Evolutionary conservation across 2,888 invertebrate genomes (phyloP).

Genomic region (Aproaerema taeniolella): DNA sequence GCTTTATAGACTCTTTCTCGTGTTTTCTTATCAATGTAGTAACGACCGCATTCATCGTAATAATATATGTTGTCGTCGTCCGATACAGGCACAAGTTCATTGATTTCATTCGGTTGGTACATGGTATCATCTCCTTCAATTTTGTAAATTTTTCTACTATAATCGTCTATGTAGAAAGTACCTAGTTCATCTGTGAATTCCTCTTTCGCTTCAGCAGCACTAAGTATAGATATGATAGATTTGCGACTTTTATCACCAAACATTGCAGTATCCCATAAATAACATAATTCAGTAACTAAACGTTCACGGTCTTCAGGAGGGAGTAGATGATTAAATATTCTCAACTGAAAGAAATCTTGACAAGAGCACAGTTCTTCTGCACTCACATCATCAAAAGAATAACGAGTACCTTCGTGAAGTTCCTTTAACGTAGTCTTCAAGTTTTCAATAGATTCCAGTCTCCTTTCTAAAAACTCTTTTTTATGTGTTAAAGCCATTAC

Average conservation of each 20-base stretch:
- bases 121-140: slow-evolving; percentile 40
- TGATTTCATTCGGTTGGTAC: slow-evolving; percentile 57
- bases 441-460: slow-evolving; percentile 47
- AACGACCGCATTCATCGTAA: slow-evolving; percentile 66
- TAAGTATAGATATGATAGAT: slow-evolving; percentile 62
- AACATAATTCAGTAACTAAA: slow-evolving; percentile 58
- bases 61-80: slow-evolving; percentile 59
- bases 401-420: slow-evolving; percentile 32
- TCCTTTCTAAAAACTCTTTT: slow-evolving; percentile 49
- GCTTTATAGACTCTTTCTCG: slow-evolving; percentile 62
- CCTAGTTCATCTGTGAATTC: slow-evolving; percentile 61
- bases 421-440: slow-evolving; percentile 45
- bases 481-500: slow-evolving; percentile 48
- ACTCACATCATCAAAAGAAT: slow-evolving; percentile 29
- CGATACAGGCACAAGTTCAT: slow-evolving; percentile 50
- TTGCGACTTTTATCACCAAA: slow-evolving; percentile 49
- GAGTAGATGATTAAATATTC: slow-evolving; percentile 58
- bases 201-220: slow-evolving; percentile 53
- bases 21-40: slow-evolving; percentile 47
- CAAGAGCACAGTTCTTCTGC: slow-evolving; percentile 47
- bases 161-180: slow-evolving; percentile 51
- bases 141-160: slow-evolving; percentile 62
- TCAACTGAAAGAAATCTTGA: slow-evolving; percentile 55
- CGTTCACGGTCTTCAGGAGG: slow-evolving; percentile 50
- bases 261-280: slow-evolving; percentile 56